A percentile compares a stretch with the other conserved stretches of the same genome.
phyloP scores from a whole-genome alignment of 2,797 vertebrate species.

The Vireo griseus region DNA sequence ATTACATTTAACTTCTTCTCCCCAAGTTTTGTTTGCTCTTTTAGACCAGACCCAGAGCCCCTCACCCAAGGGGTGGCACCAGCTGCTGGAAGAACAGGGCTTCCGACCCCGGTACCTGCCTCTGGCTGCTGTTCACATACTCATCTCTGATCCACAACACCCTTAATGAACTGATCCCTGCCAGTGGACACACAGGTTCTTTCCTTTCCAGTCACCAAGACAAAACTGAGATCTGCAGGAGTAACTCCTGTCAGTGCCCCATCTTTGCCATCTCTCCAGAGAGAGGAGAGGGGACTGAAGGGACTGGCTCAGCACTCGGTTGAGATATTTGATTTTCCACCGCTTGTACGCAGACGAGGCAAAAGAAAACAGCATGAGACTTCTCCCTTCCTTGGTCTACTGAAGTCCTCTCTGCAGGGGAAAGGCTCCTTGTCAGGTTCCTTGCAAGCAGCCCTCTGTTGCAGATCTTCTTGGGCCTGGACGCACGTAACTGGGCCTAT shows the following conservation, averaged over 20 bases:
- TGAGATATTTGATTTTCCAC: neutral
- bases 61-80: accelerated
- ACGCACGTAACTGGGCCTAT: neutral
- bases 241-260: neutral
- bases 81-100: neutral
- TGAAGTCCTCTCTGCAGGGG: neutral
- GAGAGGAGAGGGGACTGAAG: neutral
- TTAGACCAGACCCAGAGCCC: neutral
- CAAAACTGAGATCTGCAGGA: neutral
- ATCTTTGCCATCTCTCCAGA: neutral
- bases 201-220: neutral
- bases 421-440: neutral
- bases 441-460: neutral
- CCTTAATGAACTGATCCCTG: neutral
- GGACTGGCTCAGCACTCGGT: neutral
- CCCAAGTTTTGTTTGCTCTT: neutral
- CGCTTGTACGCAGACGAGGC: neutral
- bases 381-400: neutral
- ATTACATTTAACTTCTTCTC: neutral
- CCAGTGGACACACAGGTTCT: neutral
- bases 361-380: neutral
- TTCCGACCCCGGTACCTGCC: neutral
- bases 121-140: neutral
- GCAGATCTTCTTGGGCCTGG: neutral
- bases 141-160: neutral